A percentile compares a stretch with the other conserved stretches of the same genome.
phyloP scores from a whole-genome alignment of 2,888 invertebrate species.

The Philereme transversata region DNA sequence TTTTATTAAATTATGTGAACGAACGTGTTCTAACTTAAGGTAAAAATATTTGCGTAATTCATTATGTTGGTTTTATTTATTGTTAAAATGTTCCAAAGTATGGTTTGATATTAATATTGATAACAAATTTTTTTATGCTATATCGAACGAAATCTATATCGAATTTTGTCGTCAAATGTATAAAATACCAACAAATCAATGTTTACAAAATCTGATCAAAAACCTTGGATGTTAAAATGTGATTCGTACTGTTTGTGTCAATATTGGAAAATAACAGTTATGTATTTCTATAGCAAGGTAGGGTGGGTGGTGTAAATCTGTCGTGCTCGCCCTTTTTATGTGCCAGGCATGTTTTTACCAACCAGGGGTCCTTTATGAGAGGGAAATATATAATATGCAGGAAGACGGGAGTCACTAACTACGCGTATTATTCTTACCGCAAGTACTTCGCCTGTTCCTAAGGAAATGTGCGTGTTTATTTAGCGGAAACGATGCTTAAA shows the following conservation, averaged over 20 bases:
- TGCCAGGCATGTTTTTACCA: slow-evolving; percentile 46
- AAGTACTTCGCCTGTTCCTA: slow-evolving; percentile 26
- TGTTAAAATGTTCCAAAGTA: too few relatives aligned
- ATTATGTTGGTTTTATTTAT: too few relatives aligned
- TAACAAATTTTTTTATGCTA: too few relatives aligned
- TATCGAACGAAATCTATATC: not conserved
- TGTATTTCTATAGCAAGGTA: slow-evolving; percentile 10
- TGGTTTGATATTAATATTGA: too few relatives aligned
- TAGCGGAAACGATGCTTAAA: slow-evolving; percentile 4
- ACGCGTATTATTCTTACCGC: slow-evolving; percentile 21
- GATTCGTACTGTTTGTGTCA: slow-evolving; percentile 13
- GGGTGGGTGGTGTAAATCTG: slow-evolving; percentile 47
- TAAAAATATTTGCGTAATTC: too few relatives aligned
- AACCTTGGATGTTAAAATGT: slow-evolving; percentile 17
- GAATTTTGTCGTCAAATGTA: slow-evolving; percentile 9
- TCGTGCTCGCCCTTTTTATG: slow-evolving; percentile 55
- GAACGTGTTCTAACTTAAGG: too few relatives aligned
- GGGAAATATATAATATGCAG: slow-evolving; percentile 58
- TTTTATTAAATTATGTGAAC: too few relatives aligned
- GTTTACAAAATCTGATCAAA: slow-evolving; percentile 18
- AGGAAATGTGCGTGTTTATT: slow-evolving; percentile 29
- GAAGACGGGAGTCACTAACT: slow-evolving; percentile 51
- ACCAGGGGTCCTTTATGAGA: slow-evolving; percentile 48
- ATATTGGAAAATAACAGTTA: slow-evolving; percentile 23
- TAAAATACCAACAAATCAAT: slow-evolving; percentile 11